A percentile compares a stretch with the other conserved stretches of the same genome.
These are phyloP conservation scores for Aleadryas rufinucha DNA, from an alignment of 2,113 vertebrate species.

Conservation along the genomic window DNA sequence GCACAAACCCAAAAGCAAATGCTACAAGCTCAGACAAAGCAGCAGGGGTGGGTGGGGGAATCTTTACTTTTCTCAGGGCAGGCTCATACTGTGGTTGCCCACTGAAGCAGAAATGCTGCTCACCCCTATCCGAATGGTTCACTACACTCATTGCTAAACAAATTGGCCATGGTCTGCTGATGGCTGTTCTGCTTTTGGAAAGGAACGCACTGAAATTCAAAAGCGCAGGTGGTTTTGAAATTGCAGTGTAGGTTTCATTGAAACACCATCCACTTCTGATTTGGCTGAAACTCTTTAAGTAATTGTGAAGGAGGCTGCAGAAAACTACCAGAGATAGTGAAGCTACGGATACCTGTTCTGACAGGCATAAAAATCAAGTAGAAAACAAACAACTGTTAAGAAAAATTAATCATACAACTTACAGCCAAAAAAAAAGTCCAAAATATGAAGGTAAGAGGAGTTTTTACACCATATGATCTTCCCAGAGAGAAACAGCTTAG, in stretches of 20 bases:
- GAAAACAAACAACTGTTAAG: neutral
- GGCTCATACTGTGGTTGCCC: neutral
- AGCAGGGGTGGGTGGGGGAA: neutral
- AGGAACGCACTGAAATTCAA: neutral
- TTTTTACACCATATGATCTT: neutral
- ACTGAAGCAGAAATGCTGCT: neutral
- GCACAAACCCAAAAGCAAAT: neutral
- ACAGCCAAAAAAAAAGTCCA: neutral
- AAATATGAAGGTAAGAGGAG: neutral
- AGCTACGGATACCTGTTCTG: neutral
- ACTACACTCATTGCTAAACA: accelerated
- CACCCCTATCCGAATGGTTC: neutral
- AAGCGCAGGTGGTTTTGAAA: neutral
- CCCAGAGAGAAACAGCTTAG: neutral
- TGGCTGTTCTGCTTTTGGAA: neutral
- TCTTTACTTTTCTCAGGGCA: neutral
- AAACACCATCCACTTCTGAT: neutral
- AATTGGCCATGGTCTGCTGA: neutral
- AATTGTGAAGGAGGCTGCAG: neutral
- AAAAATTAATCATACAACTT: neutral
- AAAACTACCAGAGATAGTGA: neutral
- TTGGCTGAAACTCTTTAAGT: neutral
- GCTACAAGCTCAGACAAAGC: neutral
- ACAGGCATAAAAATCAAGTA: neutral
- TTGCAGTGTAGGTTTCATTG: neutral